phyloP scores from a whole-genome alignment of 2,113 vertebrate species.

The Gallinago media region DNA sequence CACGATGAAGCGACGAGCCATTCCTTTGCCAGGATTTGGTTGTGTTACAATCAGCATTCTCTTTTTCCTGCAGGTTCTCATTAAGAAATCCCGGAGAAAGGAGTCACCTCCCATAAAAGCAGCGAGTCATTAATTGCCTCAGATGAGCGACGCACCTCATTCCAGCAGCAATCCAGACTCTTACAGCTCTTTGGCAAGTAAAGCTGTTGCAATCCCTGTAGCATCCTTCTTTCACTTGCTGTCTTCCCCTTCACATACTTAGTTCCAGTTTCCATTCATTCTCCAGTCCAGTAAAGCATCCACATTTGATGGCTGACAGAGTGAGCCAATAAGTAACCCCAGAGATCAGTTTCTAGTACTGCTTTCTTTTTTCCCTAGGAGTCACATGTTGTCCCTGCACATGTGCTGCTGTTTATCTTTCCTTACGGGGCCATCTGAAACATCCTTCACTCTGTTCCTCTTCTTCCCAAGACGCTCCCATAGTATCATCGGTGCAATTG shows the following conservation, averaged over 20 bases:
- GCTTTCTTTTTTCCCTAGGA: not conserved
- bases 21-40: not conserved
- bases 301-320: not conserved
- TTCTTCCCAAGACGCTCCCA: slow-evolving; percentile 17
- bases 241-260: not conserved
- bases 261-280: not conserved
- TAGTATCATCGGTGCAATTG: not conserved
- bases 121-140: not conserved
- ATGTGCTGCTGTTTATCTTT: not conserved
- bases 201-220: not conserved
- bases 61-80: not conserved
- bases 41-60: not conserved
- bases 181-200: not conserved
- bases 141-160: not conserved
- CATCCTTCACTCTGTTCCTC: not conserved
- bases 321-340: not conserved
- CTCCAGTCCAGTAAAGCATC: slow-evolving; percentile 1
- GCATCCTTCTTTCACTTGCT: not conserved
- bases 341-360: not conserved
- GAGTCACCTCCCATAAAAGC: not conserved
- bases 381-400: not conserved
- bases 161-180: not conserved
- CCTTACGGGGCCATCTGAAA: not conserved
- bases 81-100: not conserved
- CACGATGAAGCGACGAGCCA: not conserved